Conservation (phyloP, 2,797 vertebrate species). For the Neopelma chrysocephalum region DNA sequence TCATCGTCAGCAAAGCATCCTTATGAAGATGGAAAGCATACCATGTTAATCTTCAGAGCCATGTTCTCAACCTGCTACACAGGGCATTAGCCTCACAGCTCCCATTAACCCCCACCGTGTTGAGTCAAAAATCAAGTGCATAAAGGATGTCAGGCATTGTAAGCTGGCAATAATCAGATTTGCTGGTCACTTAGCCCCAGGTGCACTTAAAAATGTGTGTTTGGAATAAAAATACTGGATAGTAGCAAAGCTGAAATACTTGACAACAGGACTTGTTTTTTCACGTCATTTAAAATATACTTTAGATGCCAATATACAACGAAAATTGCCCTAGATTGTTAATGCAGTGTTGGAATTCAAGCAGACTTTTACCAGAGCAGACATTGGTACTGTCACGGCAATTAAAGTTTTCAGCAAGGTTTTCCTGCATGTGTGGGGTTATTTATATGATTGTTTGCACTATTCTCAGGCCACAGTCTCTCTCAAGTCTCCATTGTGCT, state of each 20-base stretch:
- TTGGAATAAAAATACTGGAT: constrained; percentile 22
- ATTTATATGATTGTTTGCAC: neutral
- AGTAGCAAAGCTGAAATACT: neutral
- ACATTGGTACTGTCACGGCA: neutral
- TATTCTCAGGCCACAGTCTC: neutral
- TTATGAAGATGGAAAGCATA: constrained; percentile 26
- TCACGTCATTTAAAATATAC: neutral
- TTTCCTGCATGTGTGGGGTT: neutral
- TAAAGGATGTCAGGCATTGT: constrained; percentile 13
- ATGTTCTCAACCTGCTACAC: neutral
- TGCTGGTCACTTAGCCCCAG: constrained; percentile 29
- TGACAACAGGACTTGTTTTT: neutral
- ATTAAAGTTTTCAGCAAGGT: constrained; percentile 24
- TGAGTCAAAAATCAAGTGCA: constrained; percentile 32
- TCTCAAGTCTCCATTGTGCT: neutral
- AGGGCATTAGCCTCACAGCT: constrained; percentile 13
- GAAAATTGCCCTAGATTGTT: neutral
- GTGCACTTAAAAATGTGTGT: constrained; percentile 22
- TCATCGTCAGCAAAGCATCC: neutral
- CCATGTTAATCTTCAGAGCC: neutral
- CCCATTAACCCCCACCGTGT: constrained; percentile 21
- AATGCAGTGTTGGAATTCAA: neutral
- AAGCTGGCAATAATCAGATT: neutral
- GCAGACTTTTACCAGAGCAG: neutral
- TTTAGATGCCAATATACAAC: neutral